A percentile compares a stretch with the other conserved stretches of the same genome.
Evolutionary conservation across 2,797 vertebrate genomes (phyloP).

Genomic region (Poeciliopsis paucimaculata): DNA sequence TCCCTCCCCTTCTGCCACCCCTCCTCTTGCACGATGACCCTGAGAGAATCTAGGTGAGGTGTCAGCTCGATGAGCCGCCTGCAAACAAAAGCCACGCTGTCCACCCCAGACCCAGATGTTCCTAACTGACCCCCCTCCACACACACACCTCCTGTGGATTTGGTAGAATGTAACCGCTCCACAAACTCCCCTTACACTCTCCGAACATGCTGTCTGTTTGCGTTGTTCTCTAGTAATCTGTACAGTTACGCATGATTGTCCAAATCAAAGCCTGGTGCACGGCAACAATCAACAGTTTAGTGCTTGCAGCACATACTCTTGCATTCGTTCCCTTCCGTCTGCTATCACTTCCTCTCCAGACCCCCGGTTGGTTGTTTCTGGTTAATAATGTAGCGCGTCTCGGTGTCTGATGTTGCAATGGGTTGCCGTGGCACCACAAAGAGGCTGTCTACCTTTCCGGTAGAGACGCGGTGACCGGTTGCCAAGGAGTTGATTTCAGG

Average conservation of each 20-base stretch:
- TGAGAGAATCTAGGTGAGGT: conserved; percentile 71
- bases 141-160: conserved; percentile 42
- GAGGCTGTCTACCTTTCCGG: conserved; percentile 77
- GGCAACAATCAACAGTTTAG: conserved; percentile 41
- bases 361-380: conserved; percentile 63
- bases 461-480: conserved; percentile 76
- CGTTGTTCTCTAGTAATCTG: conserved; percentile 13
- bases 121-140: conserved; percentile 67
- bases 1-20: conserved; percentile 24
- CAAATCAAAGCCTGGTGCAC: conserved; percentile 2
- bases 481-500: conserved; percentile 76
- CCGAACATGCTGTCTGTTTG: conserved; percentile 9
- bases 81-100: conserved; percentile 77
- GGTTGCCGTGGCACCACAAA: conserved; percentile 74
- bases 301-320: conserved; percentile 27
- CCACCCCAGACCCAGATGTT: conserved; percentile 79
- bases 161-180: conserved; percentile 76
- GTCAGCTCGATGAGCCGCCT: conserved; percentile 70
- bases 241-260: neutral
- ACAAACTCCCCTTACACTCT: conserved; percentile 44
- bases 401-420: conserved; percentile 77
- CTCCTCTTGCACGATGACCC: conserved; percentile 58
- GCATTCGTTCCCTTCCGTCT: conserved; percentile 41
- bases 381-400: conserved; percentile 83
- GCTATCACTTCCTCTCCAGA: conserved; percentile 41